Base-by-base conservation (phyloP, 2,888 invertebrate genomes). In the Myopa tessellatipennis region DNA sequence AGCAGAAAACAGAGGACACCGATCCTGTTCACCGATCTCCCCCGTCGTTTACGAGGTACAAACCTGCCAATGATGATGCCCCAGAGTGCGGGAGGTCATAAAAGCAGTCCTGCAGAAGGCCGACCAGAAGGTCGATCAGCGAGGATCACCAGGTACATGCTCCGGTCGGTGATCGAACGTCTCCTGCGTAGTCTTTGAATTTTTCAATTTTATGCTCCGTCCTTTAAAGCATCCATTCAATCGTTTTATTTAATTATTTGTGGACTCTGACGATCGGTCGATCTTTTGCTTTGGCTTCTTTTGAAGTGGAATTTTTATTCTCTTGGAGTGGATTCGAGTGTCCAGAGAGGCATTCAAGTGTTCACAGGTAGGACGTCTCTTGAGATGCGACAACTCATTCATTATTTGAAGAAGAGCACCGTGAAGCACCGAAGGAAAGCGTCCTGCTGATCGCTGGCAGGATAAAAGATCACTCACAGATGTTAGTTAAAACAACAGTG, bases 71-170 rank as follows among this genome's bases (percentile, higher is more conserved):
- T n/a, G n/a, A n/a, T n/a, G n/a, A n/a, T n/a, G n/a, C n/a, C n/a
- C n/a, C n/a, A n/a, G n/a, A n/a, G n/a, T n/a, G n/a, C n/a, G n/a
- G n/a, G n/a, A n/a, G n/a, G n/a, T n/a, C n/a, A n/a, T n/a, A n/a
- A n/a, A n/a, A 81, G 85, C 85, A 86, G 83, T 85, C 85, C 85
- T 85, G 83, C 83, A 84, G 82, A 79, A 81, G 76, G 82, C 81
- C 81, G 45, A 45, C 38, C 63, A 58, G n/a, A 67, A 85, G 80
- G 86, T 85, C 86, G 86, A 80, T 83, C 38, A 36, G n/a, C n/a
- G 26, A 67, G 55, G 6, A 74, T 36, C 50, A 52, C n/a, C 67
- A 67, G 65, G 67, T 82, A 84, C 84, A n/a, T n/a, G n/a, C n/a
- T n/a, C 8, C 40, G 82, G 79, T 77, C 79, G 80, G 55, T 38